Base-by-base conservation (phyloP, 2,888 invertebrate species). In the Sinotaia quadrata region DNA sequence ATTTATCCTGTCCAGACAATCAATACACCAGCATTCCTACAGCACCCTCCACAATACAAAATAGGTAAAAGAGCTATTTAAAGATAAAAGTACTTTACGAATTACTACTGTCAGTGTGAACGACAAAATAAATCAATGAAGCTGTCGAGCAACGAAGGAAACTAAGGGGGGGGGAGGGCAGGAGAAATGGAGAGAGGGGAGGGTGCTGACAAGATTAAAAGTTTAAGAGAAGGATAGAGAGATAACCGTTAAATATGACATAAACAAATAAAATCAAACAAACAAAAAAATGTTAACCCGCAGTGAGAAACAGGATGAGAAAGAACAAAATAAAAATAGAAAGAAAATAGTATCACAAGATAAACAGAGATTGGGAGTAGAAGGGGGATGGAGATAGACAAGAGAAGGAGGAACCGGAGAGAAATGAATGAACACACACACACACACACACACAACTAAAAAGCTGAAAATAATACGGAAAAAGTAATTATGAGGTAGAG, bases 311-410 rank as follows among this genome's bases (percentile, higher is more conserved):
- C 49, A 49, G n/a, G n/a, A 24, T 21, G 52, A 52, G 8, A 52
- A 31, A 52, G 27, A 52, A 15, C 27, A 10, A 52, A 24, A 49
- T 5, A 49, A 24, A 49, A 24, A 49, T 5, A 54, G 21, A 10
- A 15, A n/a, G n/a, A n/a, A n/a, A n/a, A n/a, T n/a, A n/a, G n/a
- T n/a, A 56, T 29, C 37, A 21, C 33, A 21, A 58, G 34, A 33
- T 24, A 49, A 27, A 47, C 24, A 66, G 24, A 47, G 24, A 66
- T 33, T 33, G 33, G 34, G 47, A 57, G 57, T 34, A 34, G n/a
- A 24, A 47, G 57, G 34, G 33, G 15, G 34, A 44, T 44, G 21
- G 44, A 18, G 56, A 65, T 5, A 56, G 41, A 44, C 24, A 21
- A 24, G 2, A 21, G 15, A 41, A 21, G 24, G 31, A 2, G 15